These are phyloP conservation scores for Leuciscus waleckii DNA, from an alignment of 2,797 vertebrate genomes.

Conservation along the genomic window DNA sequence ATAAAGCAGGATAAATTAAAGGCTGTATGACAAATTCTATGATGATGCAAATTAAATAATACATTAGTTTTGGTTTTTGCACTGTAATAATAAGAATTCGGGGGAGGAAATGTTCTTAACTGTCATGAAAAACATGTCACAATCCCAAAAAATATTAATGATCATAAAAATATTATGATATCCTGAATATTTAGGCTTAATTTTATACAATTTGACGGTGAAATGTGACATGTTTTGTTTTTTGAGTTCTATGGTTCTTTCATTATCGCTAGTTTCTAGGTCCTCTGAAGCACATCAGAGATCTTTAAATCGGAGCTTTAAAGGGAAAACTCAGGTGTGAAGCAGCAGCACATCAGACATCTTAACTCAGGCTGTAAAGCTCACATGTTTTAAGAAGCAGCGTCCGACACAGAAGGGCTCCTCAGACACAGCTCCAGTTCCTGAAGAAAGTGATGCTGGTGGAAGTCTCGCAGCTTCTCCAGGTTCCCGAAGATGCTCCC, in stretches of 20 bases:
- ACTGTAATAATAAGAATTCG: neutral
- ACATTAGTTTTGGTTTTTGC: neutral
- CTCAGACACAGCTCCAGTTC: slow-evolving; percentile 77
- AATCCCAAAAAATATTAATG: neutral
- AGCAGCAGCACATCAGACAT: neutral
- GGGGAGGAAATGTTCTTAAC: neutral
- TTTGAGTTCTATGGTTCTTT: neutral
- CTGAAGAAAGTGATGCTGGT: slow-evolving; percentile 79
- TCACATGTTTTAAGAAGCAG: slow-evolving; percentile 82
- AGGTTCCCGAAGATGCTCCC: slow-evolving; percentile 83
- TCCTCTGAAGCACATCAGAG: neutral
- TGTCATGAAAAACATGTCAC: neutral
- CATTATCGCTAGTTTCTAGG: neutral
- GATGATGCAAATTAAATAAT: neutral
- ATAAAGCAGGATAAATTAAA: neutral
- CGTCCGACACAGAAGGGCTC: slow-evolving; percentile 80
- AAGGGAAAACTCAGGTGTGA: neutral
- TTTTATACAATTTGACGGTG: neutral
- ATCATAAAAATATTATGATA: neutral
- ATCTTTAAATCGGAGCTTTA: no score
- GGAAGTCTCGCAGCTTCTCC: slow-evolving; percentile 85
- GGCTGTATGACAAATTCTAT: neutral
- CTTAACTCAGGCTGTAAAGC: slow-evolving; percentile 38
- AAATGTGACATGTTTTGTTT: neutral
- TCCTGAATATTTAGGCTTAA: neutral